A percentile compares a stretch with the other conserved stretches of the same genome.
Evolutionary conservation across 1,140 invertebrate species (phyloP).

Genomic region (Parasteatoda tepidariorum): DNA sequence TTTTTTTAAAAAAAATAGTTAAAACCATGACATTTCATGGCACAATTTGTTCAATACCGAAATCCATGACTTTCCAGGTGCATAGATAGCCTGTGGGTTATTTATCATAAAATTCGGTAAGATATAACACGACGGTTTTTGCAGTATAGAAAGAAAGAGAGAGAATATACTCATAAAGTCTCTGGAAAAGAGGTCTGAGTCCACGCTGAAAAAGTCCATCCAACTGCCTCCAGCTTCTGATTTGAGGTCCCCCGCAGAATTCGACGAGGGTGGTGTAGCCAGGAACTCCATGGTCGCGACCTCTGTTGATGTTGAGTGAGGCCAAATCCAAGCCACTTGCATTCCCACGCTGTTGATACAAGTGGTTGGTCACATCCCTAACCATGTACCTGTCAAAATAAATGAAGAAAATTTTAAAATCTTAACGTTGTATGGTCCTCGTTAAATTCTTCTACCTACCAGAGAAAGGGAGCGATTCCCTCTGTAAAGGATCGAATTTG

Average conservation of each 20-base stretch:
- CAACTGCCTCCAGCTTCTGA: constrained; percentile 11
- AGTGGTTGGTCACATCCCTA: constrained; percentile 92
- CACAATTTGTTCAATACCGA: not conserved
- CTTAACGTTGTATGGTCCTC: too few species aligned
- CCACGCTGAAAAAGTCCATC: constrained; percentile 49
- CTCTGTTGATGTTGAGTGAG: constrained; percentile 68
- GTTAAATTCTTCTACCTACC: too few species aligned
- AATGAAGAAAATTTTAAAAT: not conserved
- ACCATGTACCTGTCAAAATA: constrained; percentile 73
- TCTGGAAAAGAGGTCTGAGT: constrained; percentile 3
- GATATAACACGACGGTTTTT: not conserved
- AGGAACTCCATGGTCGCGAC: constrained; percentile 69
- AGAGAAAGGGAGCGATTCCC: too few species aligned
- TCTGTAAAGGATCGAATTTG: too few species aligned
- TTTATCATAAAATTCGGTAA: not conserved
- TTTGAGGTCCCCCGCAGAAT: constrained; percentile 36
- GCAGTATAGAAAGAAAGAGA: not conserved
- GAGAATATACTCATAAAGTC: constrained; percentile 43
- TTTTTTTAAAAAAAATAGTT: not conserved
- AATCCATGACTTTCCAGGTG: too few species aligned
- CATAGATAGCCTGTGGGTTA: not conserved
- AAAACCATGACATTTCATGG: not conserved
- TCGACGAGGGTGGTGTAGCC: constrained; percentile 70
- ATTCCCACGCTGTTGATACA: constrained; percentile 71
- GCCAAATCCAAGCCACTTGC: constrained; percentile 66